Conservation (phyloP, 2,113 vertebrate genomes). For the Turdus rufiventris region DNA sequence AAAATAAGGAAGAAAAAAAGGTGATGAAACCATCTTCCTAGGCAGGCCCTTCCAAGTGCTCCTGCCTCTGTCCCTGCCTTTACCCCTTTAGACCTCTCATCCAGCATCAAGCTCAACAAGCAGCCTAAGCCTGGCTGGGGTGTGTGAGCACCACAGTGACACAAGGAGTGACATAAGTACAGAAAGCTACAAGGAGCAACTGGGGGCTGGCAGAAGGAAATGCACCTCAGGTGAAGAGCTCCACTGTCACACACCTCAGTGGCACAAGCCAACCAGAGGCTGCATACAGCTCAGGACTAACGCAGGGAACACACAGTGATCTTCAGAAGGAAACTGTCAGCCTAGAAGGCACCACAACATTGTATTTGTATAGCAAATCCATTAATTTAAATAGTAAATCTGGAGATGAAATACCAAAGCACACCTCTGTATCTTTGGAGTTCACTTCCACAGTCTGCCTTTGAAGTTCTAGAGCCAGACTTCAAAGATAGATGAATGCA, state of each 20-base stretch:
- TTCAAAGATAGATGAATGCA: not conserved
- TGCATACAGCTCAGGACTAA: not conserved
- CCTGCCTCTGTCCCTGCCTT: not conserved
- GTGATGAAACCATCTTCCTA: not conserved
- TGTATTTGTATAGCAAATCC: not conserved
- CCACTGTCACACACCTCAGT: not conserved
- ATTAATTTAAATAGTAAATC: not conserved
- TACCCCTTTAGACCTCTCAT: not conserved
- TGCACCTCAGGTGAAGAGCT: not conserved
- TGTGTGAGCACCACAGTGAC: fast-evolving
- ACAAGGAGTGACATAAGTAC: fast-evolving
- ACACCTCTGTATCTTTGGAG: not conserved
- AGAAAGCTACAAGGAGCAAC: not conserved
- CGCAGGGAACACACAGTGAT: not conserved
- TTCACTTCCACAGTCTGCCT: not conserved
- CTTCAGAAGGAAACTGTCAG: not conserved
- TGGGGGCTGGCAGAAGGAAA: not conserved
- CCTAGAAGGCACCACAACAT: not conserved
- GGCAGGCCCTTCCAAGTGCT: not conserved
- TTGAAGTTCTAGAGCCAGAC: not conserved
- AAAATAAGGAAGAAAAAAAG: not conserved
- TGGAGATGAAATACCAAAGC: not conserved
- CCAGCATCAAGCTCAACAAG: not conserved
- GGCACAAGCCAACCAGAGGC: not conserved
- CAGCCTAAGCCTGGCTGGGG: not conserved